Conservation (phyloP, 2,113 vertebrate species). For the Urocynchramus pylzowi region DNA sequence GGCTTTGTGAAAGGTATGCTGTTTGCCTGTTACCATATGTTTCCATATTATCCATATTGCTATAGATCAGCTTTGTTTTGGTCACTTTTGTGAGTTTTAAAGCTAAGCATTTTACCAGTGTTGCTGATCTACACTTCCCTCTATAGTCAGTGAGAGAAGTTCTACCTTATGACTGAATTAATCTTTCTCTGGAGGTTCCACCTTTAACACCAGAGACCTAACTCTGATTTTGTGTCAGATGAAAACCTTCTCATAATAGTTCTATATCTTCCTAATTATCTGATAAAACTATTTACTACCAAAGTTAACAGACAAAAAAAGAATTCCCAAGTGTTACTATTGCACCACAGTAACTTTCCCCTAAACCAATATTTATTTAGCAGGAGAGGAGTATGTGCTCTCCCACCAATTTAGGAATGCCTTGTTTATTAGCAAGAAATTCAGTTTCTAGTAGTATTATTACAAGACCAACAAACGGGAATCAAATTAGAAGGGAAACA, state of each 20-base stretch:
- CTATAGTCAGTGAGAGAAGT: not conserved
- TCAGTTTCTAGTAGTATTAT: not conserved
- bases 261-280: not conserved
- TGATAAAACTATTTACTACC: not conserved
- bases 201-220: not conserved
- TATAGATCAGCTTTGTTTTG: not conserved
- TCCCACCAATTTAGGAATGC: not conserved
- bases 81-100: not conserved
- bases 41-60: not conserved
- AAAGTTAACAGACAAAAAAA: not conserved
- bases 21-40: not conserved
- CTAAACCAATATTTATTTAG: not conserved
- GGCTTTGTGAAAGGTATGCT: not conserved
- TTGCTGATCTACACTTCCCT: not conserved
- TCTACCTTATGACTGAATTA: not conserved
- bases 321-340: not conserved
- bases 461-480: not conserved
- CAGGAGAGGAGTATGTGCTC: not conserved
- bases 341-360: not conserved
- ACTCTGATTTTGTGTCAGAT: not conserved
- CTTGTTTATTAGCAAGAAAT: not conserved
- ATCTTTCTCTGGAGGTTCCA: not conserved
- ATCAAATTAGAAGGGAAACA: not conserved
- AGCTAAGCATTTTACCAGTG: not conserved
- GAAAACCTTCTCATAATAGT: not conserved